Percentiles rank a stretch among this genome's conserved stretches.
Conservation (phyloP, 1,140 invertebrate genomes). For the Monomorium pharaonis region DNA sequence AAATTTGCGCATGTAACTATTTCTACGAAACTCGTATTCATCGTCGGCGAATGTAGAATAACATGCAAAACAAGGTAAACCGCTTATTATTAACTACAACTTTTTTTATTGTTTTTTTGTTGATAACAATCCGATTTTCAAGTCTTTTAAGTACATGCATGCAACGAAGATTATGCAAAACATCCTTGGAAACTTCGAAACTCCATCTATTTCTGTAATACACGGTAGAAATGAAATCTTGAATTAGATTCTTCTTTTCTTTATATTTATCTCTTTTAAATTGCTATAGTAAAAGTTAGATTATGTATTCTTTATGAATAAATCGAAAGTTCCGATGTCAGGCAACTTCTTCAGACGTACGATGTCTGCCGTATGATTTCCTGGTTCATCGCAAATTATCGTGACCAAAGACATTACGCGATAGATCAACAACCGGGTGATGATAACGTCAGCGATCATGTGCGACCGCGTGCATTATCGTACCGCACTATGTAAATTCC, state of each 20-base stretch:
- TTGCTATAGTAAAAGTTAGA: background rate
- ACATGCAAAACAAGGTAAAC: background rate
- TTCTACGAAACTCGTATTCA: background rate
- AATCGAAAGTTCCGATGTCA: too few species aligned
- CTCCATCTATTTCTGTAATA: background rate
- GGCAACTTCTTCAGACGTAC: too few species aligned
- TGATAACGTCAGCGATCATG: background rate
- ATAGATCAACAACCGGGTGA: conserved; percentile 38
- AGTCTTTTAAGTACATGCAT: background rate
- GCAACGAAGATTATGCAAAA: background rate
- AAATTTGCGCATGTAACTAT: background rate
- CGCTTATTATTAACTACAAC: background rate
- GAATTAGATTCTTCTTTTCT: background rate
- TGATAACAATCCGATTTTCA: background rate
- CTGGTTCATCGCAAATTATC: conserved; percentile 13
- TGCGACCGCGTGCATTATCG: background rate
- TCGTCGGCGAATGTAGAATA: background rate
- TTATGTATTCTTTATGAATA: background rate
- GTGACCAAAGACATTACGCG: background rate
- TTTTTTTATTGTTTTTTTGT: background rate
- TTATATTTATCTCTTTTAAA: background rate
- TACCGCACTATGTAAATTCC: background rate
- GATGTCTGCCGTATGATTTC: conserved; percentile 38
- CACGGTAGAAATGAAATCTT: background rate
- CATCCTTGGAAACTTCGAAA: background rate